Evolutionary conservation across 2,888 invertebrate genomes (phyloP), one percentile per base, ranked within the genome.

Genomic region (Thysanoteuthis rhombus): DNA sequence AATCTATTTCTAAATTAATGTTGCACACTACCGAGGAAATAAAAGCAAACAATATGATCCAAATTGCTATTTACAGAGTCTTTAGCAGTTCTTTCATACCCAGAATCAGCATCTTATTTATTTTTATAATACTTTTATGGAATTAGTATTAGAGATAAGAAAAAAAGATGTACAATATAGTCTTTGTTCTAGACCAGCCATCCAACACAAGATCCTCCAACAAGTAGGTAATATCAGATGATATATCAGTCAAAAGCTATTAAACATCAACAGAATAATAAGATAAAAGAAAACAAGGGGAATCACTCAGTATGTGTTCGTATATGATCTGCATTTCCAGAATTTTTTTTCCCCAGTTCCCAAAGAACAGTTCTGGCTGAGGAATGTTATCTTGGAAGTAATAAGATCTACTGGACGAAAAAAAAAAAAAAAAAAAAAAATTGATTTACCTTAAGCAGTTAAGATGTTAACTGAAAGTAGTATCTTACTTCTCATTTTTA

Each of bases 151-250:
- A 25, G 25, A 52, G 75, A 75, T 75, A 75, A 75, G 75, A 10
- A n/a, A 75, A n/a, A 75, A n/a, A 75, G 75, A 75, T n/a, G n/a
- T 75, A n/a, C n/a, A 75, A 75, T 75, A 25, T 75, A n/a, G 75
- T 75, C n/a, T 75, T 75, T 75, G n/a, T 75, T 75, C n/a, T 75
- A n/a, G n/a, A 75, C n/a, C n/a, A 75, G 75, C 75, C 75, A 75
- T 75, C 75, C 75, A 75, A 75, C n/a, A n/a, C n/a, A 12, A 75
- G n/a, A 75, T 75, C n/a, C 75, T 75, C n/a, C n/a, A 36, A 75
- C 75, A 75, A 75, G 75, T 75, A 75, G 75, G 75, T 75, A 75
- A 75, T 75, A 75, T 75, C 75, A 75, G n/a, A 75, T 10, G 36
- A 75, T 75, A n/a, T 75, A 75, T 75, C 75, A 75, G n/a, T 75